Evolutionary conservation across 2,888 invertebrate species (phyloP).

Genomic region (Tiliacea citrago): DNA sequence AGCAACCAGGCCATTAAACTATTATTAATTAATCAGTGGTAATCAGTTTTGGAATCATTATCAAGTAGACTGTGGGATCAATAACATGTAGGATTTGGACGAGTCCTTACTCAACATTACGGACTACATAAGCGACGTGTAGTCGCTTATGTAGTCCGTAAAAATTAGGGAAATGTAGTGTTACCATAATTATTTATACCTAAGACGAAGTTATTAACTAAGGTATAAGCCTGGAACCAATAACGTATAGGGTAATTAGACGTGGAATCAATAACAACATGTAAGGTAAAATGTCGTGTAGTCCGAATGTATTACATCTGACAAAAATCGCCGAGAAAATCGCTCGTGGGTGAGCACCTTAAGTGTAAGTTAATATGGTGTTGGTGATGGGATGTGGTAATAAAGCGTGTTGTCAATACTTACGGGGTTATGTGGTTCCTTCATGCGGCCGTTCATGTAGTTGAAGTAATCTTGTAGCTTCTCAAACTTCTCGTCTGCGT

Average conservation of each 20-base stretch:
- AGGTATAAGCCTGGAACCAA: neutral
- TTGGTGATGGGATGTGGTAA: too few relatives aligned
- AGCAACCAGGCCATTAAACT: too few relatives aligned
- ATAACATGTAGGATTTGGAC: neutral
- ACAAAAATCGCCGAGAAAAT: too few relatives aligned
- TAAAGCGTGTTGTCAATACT: neutral
- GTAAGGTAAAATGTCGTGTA: neutral
- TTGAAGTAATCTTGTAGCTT: conserved; percentile 82
- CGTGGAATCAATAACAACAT: neutral
- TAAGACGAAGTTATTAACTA: neutral
- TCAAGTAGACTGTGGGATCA: neutral
- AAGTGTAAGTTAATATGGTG: neutral
- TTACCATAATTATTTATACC: neutral
- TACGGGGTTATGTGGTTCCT: conserved; percentile 86
- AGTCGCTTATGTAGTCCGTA: too few relatives aligned
- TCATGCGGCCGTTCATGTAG: conserved; percentile 83
- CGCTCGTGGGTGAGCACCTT: too few relatives aligned
- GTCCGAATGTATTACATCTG: too few relatives aligned
- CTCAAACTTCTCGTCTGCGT: conserved; percentile 85
- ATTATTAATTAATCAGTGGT: too few relatives aligned
- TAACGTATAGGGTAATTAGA: neutral
- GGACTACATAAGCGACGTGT: too few relatives aligned
- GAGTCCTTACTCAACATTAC: too few relatives aligned
- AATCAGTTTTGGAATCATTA: too few relatives aligned
- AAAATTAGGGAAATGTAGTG: neutral